Percentiles rank a stretch among this genome's conserved stretches.
Conservation (phyloP, 2,113 vertebrate genomes). For the Sporophila hypoxantha region DNA sequence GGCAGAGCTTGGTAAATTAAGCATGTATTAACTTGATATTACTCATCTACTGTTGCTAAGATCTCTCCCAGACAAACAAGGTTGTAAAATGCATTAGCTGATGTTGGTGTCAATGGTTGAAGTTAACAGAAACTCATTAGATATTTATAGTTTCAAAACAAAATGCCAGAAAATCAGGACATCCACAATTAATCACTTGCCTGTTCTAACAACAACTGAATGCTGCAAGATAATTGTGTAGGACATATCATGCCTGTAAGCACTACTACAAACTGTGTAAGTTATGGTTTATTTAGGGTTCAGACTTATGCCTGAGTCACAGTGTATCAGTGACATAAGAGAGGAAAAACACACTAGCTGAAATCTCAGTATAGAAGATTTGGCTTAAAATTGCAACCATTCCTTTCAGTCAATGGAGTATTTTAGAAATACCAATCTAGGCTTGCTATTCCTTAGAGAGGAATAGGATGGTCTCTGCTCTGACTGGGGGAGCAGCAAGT, state of each 20-base stretch:
- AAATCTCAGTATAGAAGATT: neutral
- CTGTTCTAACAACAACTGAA: neutral
- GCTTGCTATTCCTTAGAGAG: neutral
- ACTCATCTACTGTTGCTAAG: slow-evolving; percentile 10
- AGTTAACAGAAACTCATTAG: slow-evolving; percentile 4
- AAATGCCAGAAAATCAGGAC: slow-evolving; percentile 26
- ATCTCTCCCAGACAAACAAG: neutral
- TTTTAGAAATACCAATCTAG: neutral
- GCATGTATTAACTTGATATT: neutral
- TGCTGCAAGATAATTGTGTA: neutral
- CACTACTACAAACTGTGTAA: neutral
- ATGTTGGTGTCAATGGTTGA: neutral
- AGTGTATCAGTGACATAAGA: neutral
- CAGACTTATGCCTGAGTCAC: neutral
- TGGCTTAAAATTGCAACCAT: neutral
- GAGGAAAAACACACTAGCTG: neutral
- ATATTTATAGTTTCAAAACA: slow-evolving; percentile 18
- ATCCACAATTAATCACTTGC: neutral
- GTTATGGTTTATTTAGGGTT: neutral
- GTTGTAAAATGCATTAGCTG: neutral
- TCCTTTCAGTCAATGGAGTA: neutral
- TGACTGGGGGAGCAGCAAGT: neutral
- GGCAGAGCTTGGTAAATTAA: slow-evolving; percentile 6
- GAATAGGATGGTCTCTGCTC: neutral
- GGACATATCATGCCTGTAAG: neutral